Evolutionary conservation across 2,888 invertebrate species (phyloP).

Genomic region (Mythimna lalbum): DNA sequence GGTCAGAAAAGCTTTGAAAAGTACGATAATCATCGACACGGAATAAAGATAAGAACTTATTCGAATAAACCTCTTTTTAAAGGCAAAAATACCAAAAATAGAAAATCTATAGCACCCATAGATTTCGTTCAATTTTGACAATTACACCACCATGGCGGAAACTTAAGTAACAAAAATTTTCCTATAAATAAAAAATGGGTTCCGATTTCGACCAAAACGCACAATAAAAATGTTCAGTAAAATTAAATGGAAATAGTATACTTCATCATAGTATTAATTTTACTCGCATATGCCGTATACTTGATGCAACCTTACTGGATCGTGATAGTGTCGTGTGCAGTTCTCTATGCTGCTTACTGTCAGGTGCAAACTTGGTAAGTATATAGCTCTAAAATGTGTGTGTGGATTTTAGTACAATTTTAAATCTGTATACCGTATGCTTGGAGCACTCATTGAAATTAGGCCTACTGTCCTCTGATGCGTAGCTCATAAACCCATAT

Average conservation of each 20-base stretch:
- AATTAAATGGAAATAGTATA: constrained; percentile 85
- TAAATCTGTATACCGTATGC: no score
- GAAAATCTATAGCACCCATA: not conserved
- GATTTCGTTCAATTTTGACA: constrained; percentile 40
- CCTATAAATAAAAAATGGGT: constrained; percentile 35
- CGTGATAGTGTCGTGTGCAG: constrained; percentile 71
- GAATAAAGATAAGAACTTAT: not conserved
- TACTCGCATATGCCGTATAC: constrained; percentile 76
- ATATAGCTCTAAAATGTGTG: not conserved
- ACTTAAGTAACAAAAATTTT: not conserved
- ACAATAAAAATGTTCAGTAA: constrained; percentile 69
- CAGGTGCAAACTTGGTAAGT: constrained; percentile 59
- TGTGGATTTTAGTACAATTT: no score
- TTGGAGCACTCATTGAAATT: no score
- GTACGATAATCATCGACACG: not conserved
- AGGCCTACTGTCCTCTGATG: no score
- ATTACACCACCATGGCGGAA: constrained; percentile 14
- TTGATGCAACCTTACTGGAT: constrained; percentile 84
- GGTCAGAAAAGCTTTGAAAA: no score
- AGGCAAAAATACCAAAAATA: not conserved
- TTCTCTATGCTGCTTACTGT: constrained; percentile 75
- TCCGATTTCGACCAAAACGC: constrained; percentile 37
- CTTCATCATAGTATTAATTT: constrained; percentile 74
- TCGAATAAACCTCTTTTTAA: constrained; percentile 21
- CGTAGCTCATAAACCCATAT: no score